These are phyloP conservation scores for Pterocles orientalis DNA, from an alignment of 2,113 vertebrate species.

Conservation along the genomic window DNA sequence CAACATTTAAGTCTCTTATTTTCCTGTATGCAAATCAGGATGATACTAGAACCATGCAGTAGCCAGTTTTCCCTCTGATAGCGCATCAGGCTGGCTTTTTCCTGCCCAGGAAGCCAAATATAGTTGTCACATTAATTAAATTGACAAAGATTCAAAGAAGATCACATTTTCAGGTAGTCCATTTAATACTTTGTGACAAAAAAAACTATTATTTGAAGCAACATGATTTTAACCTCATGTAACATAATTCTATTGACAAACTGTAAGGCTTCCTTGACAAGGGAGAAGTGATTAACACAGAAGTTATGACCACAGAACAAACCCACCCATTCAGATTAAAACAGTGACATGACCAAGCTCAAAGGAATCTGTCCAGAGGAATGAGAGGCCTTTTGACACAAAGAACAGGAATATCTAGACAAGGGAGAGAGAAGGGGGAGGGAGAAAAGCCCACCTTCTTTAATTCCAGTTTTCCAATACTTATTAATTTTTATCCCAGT, in stretches of 20 bases:
- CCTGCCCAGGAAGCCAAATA: neutral
- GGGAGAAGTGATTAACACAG: neutral
- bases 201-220: conserved; percentile 48
- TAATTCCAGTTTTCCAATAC: neutral
- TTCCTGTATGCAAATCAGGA: neutral
- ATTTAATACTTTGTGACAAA: conserved; percentile 43
- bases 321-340: neutral
- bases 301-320: neutral
- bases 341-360: neutral
- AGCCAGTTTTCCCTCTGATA: neutral
- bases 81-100: neutral
- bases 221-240: conserved; percentile 25
- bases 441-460: neutral
- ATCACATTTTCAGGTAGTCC: conserved; percentile 5
- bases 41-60: neutral
- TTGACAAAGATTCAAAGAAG: conserved; percentile 8
- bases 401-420: neutral
- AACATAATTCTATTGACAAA: conserved; percentile 50
- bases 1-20: neutral
- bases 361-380: neutral
- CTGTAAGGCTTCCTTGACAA: conserved; percentile 25
- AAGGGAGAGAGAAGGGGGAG: neutral
- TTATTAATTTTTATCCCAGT: neutral
- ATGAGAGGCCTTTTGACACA: neutral
- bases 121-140: conserved; percentile 33